Evolutionary conservation across 2,888 invertebrate genomes (phyloP).

Genomic region (Polietes domitor): DNA sequence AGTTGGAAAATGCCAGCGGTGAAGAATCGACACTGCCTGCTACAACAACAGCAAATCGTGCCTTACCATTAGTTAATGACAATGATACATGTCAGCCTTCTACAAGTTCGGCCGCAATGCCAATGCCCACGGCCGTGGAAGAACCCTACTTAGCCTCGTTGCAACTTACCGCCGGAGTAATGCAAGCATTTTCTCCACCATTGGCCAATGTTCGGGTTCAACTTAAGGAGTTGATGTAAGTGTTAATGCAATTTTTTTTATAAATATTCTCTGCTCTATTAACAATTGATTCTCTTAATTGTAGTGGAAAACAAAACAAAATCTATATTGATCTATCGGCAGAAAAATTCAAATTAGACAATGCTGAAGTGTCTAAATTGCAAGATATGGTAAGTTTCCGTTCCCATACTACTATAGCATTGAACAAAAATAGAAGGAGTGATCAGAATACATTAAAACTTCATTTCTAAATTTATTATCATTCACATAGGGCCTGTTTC

Average conservation of each 20-base stretch:
- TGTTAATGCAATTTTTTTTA: conserved; percentile 9
- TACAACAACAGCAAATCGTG: neutral
- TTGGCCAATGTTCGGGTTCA: conserved; percentile 74
- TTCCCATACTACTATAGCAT: no score
- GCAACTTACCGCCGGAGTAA: conserved; percentile 75
- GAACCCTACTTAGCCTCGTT: conserved; percentile 71
- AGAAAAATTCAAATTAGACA: conserved; percentile 78
- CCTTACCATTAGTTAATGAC: neutral
- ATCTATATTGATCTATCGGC: conserved; percentile 78
- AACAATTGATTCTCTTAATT: conserved; percentile 1
- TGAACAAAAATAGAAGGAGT: no score
- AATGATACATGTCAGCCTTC: neutral
- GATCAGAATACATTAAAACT: no score
- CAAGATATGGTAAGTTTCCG: conserved; percentile 78
- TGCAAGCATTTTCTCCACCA: conserved; percentile 77
- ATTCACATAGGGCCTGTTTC: no score
- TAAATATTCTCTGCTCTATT: neutral
- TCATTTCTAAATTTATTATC: no score
- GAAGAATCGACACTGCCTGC: neutral
- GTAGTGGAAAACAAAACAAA: conserved; percentile 78
- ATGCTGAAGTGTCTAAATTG: conserved; percentile 75
- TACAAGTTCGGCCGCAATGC: neutral
- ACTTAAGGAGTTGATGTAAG: conserved; percentile 78
- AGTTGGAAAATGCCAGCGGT: neutral
- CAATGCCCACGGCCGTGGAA: neutral